Evolutionary conservation across 1,140 invertebrate genomes (phyloP).

Genomic region (Micrasema longulum): DNA sequence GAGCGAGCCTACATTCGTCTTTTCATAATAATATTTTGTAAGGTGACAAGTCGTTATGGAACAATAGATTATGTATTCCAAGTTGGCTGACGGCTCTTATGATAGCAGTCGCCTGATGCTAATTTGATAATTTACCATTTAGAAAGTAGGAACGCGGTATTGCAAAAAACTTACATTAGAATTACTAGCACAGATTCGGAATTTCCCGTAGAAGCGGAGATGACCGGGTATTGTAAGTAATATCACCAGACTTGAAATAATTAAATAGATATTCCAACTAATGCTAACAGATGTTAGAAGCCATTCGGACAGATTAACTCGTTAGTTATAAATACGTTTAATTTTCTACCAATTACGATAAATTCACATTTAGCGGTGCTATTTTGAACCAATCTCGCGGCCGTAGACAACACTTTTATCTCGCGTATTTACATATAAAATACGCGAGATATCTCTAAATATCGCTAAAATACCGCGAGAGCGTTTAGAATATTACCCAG

Average conservation of each 20-base stretch:
- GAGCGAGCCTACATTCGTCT: too few species aligned
- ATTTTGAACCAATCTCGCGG: too few species aligned
- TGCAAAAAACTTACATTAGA: background rate
- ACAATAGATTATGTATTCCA: slow-evolving; percentile 24
- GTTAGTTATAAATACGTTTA: too few species aligned
- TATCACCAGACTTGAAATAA: background rate
- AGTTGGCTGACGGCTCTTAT: background rate
- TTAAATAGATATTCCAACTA: background rate
- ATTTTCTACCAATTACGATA: too few species aligned
- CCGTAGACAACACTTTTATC: too few species aligned
- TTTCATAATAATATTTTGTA: too few species aligned
- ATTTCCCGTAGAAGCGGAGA: background rate
- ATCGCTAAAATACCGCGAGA: too few species aligned
- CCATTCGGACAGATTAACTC: background rate
- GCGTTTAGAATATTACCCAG: too few species aligned
- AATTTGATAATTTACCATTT: slow-evolving; percentile 24
- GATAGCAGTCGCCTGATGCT: slow-evolving; percentile 11
- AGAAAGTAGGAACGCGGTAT: background rate
- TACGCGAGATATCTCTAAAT: too few species aligned
- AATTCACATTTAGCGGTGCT: too few species aligned
- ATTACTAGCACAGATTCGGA: background rate
- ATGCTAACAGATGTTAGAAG: background rate
- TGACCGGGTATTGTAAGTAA: background rate
- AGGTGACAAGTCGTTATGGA: too few species aligned
- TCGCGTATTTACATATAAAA: too few species aligned